A percentile compares a stretch with the other conserved stretches of the same genome.
Evolutionary conservation across 2,888 invertebrate species (phyloP).

Genomic region (Mellilla xanthometata): DNA sequence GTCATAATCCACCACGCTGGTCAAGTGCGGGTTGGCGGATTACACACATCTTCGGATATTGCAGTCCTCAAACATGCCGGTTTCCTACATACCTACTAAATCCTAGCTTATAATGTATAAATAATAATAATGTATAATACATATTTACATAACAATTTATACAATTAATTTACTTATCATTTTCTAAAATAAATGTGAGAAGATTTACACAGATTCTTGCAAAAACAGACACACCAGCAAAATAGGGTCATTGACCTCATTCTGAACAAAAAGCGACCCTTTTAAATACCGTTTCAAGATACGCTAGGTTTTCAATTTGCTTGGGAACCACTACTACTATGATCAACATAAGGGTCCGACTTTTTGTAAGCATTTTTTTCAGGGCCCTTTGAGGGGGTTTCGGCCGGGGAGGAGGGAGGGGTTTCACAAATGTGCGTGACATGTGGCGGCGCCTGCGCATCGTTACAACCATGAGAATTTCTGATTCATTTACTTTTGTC

Average conservation of each 20-base stretch:
- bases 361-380: conserved; percentile 62
- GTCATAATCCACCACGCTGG: too few species aligned
- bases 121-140: too few species aligned
- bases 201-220: background rate
- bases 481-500: conserved; percentile 69
- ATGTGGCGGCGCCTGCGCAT: conserved; percentile 60
- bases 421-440: conserved; percentile 65
- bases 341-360: conserved; percentile 40
- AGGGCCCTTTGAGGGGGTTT: conserved; percentile 62
- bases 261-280: conserved; percentile 18
- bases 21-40: too few species aligned
- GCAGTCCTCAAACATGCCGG: too few species aligned
- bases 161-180: too few species aligned
- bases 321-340: conserved; percentile 29
- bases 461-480: conserved; percentile 70
- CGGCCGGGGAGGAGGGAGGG: conserved; percentile 47
- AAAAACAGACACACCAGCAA: conserved; percentile 4
- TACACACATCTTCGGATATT: too few species aligned
- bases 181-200: background rate
- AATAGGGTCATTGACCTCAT: conserved; percentile 29
- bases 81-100: too few species aligned
- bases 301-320: conserved; percentile 21
- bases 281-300: conserved; percentile 21
- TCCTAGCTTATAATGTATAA: too few species aligned
- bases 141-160: too few species aligned